Evolutionary conservation across 2,888 invertebrate genomes (phyloP).

Genomic region (Scelioninae gen. 2): DNA sequence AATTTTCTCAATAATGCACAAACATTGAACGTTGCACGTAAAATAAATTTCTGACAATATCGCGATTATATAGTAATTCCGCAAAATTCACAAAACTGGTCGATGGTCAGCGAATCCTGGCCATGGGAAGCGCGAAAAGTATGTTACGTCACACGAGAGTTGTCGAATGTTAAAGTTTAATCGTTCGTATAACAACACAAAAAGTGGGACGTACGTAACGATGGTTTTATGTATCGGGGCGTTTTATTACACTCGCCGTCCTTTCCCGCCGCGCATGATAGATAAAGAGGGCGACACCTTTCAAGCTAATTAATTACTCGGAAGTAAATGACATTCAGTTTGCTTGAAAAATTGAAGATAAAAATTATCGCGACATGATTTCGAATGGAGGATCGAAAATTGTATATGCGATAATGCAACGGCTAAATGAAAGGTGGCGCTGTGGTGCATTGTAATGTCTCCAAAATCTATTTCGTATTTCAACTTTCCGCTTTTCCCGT

Average conservation of each 20-base stretch:
- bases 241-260: slow-evolving; percentile 24
- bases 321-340: slow-evolving; percentile 14
- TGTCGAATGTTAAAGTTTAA: slow-evolving; percentile 49
- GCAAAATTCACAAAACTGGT: slow-evolving; percentile 38
- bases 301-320: slow-evolving; percentile 23
- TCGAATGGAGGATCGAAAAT: not conserved
- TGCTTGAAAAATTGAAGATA: not conserved
- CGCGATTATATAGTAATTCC: slow-evolving; percentile 24
- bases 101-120: slow-evolving; percentile 30
- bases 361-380: not conserved
- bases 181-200: slow-evolving; percentile 49
- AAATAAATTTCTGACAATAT: slow-evolving; percentile 4
- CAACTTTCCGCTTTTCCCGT: too few relatives aligned
- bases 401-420: too few relatives aligned
- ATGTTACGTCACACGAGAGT: slow-evolving; percentile 44
- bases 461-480: too few relatives aligned
- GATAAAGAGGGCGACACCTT: not conserved
- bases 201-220: slow-evolving; percentile 40
- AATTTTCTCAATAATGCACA: not conserved
- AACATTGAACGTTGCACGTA: not conserved
- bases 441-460: too few relatives aligned
- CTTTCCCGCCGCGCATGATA: not conserved
- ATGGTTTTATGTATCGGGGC: slow-evolving; percentile 34
- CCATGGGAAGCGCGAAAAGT: slow-evolving; percentile 38
- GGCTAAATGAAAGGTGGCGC: too few relatives aligned